Evolutionary conservation across 1,140 invertebrate species (phyloP).

Genomic region (Brachionus asplanchnoidis): DNA sequence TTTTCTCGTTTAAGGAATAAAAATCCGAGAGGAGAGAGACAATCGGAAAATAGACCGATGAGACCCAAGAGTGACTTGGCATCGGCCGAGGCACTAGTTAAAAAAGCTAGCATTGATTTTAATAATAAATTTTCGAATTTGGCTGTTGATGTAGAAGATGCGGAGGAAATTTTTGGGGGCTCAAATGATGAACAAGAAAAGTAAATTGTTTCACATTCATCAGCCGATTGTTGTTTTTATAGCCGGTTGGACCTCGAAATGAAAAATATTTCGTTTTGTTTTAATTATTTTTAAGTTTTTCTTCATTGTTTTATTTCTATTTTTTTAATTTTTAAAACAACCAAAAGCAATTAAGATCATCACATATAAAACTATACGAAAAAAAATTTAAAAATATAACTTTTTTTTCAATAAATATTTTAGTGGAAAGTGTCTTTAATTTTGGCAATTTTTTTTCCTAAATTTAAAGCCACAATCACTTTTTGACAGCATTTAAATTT

Average conservation of each 20-base stretch:
- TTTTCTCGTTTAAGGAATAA: not conserved
- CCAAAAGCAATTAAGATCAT: not conserved
- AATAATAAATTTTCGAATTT: constrained; percentile 24
- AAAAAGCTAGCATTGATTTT: not conserved
- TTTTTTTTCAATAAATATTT: constrained; percentile 1
- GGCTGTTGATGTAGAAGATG: not conserved
- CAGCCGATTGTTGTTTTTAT: not conserved
- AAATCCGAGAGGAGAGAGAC: not conserved
- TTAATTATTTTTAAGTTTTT: constrained; percentile 17
- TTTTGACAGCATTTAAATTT: no score
- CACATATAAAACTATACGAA: not conserved
- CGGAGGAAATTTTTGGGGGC: not conserved
- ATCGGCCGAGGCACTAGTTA: not conserved
- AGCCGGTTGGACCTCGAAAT: constrained; percentile 9
- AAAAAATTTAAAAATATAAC: not conserved
- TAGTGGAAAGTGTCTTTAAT: not conserved
- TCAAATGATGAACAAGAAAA: not conserved
- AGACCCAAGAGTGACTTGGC: not conserved
- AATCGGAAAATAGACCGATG: not conserved
- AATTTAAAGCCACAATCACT: no score
- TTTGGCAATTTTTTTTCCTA: not conserved
- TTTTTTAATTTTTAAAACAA: not conserved
- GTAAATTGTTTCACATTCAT: not conserved
- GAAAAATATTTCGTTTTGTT: constrained; percentile 3
- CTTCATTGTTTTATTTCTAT: not conserved